Evolutionary conservation across 2,797 vertebrate genomes (phyloP).

Genomic region (Linurgus olivaceus): DNA sequence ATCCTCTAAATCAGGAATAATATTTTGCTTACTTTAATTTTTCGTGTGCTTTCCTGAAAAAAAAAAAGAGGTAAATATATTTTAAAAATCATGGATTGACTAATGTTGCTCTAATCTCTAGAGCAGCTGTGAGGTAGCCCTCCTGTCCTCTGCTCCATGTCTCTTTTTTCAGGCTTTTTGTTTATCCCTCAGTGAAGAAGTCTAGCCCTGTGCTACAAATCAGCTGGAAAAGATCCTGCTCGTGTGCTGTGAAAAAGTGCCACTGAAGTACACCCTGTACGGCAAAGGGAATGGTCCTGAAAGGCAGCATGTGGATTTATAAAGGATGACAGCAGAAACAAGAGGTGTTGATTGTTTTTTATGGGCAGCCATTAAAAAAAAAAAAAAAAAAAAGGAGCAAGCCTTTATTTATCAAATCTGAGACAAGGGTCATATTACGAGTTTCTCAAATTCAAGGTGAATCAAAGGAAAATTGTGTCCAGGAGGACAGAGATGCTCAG

Average conservation of each 20-base stretch:
- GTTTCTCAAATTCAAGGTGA: conserved; percentile 68
- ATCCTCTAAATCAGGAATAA: background rate
- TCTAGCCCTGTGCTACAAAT: conserved; percentile 49
- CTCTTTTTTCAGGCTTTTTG: background rate
- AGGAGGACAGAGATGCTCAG: conserved; percentile 49
- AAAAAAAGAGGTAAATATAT: background rate
- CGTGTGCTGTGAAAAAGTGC: conserved; percentile 26
- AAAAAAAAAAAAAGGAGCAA: background rate
- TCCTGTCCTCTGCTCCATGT: background rate
- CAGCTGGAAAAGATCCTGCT: conserved; percentile 65
- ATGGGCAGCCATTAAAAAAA: background rate
- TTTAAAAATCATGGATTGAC: background rate
- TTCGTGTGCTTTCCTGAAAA: background rate
- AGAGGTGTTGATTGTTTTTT: conserved; percentile 8
- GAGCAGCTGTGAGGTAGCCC: background rate
- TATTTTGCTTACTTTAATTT: background rate
- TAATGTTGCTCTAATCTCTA: background rate
- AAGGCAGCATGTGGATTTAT: conserved; percentile 27
- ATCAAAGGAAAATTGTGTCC: conserved; percentile 65
- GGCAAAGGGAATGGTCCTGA: conserved; percentile 24
- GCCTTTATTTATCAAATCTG: conserved; percentile 12
- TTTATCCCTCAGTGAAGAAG: background rate
- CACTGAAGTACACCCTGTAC: background rate
- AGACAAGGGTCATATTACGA: background rate
- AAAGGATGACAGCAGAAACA: conserved; percentile 54